These are phyloP conservation scores for Morelia viridis DNA, from an alignment of 2,797 vertebrate genomes.

Conservation along the genomic window DNA sequence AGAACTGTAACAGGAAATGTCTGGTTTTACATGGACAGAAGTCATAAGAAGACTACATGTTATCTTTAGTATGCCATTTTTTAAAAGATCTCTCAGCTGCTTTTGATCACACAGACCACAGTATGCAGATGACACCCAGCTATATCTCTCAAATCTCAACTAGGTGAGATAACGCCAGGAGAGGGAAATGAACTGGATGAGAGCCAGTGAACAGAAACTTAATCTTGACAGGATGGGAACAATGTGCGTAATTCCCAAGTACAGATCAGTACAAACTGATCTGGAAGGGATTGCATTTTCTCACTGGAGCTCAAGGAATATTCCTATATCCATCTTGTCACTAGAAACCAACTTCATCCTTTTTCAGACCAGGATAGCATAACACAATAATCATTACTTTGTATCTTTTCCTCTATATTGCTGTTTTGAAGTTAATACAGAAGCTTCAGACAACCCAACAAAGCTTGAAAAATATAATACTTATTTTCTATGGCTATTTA, in stretches of 20 bases:
- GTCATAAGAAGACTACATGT: not conserved
- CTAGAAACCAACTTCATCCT: not conserved
- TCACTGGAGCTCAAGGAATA: not conserved
- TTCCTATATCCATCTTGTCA: not conserved
- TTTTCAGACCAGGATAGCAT: not conserved
- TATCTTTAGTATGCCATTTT: not conserved
- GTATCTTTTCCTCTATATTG: not conserved
- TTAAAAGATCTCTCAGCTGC: not conserved
- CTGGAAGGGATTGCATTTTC: not conserved
- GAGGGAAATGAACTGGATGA: not conserved
- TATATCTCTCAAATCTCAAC: slow-evolving; percentile 34
- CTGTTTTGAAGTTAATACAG: not conserved
- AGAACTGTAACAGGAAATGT: not conserved
- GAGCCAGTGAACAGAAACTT: not conserved
- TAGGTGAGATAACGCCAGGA: not conserved
- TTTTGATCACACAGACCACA: not conserved
- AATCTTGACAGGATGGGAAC: not conserved
- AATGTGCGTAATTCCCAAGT: not conserved
- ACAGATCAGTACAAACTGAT: not conserved
- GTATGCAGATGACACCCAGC: slow-evolving; percentile 17
- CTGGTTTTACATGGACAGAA: not conserved
- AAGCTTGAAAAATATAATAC: not conserved
- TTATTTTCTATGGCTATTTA: not conserved
- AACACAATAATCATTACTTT: not conserved
- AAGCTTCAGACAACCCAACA: not conserved